Conservation (phyloP, 2,797 vertebrate genomes). For the Okamejei kenojei region DNA sequence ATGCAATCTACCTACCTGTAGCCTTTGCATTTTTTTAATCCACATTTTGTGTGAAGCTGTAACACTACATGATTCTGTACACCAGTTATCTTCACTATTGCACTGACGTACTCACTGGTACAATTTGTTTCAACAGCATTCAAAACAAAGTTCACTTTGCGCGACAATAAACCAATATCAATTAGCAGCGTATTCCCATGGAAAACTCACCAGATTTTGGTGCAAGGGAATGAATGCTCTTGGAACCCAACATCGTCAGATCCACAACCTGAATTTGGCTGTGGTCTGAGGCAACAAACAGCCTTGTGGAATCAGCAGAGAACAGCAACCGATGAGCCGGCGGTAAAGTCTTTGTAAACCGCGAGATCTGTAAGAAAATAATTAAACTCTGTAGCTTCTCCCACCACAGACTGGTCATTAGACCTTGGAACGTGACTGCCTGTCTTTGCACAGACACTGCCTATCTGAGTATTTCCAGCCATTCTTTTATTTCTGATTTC, state of each 20-base stretch:
- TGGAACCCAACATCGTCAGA: conserved; percentile 63
- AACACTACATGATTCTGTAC: too few relatives aligned
- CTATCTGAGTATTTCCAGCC: too few relatives aligned
- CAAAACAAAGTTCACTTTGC: too few relatives aligned
- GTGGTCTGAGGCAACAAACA: conserved; percentile 66
- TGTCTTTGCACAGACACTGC: background rate
- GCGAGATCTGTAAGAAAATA: conserved; percentile 55
- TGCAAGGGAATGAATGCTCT: conserved; percentile 62
- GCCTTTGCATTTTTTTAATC: too few relatives aligned
- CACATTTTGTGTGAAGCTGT: too few relatives aligned
- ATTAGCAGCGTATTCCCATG: background rate
- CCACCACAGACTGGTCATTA: background rate
- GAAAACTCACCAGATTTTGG: conserved; percentile 65
- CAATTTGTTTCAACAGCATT: too few relatives aligned
- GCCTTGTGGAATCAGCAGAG: conserved; percentile 68
- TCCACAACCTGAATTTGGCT: conserved; percentile 64
- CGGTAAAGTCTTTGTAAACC: conserved; percentile 62
- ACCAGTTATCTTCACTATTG: too few relatives aligned
- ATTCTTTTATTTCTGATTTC: too few relatives aligned
- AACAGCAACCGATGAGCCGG: conserved; percentile 76
- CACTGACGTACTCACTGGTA: too few relatives aligned
- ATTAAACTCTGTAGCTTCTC: background rate
- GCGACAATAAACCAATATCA: too few relatives aligned
- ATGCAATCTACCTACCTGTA: too few relatives aligned
- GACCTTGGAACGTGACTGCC: background rate